These are phyloP conservation scores for Lampris megalopsis DNA, from an alignment of 2,113 vertebrate genomes.

Conservation along the genomic window DNA sequence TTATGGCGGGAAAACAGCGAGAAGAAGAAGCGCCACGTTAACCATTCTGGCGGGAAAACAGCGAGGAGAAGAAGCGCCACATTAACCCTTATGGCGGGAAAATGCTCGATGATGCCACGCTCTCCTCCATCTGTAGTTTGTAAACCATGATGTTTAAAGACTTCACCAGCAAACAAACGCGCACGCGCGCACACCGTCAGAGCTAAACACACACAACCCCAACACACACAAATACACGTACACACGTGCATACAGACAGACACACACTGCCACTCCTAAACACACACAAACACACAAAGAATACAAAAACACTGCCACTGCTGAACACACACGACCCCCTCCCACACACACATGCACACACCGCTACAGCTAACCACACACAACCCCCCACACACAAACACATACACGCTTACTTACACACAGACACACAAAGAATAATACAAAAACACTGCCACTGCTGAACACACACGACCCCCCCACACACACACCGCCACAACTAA, in stretches of 20 bases:
- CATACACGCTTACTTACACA: no score
- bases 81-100: constrained; percentile 76
- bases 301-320: constrained; percentile 7
- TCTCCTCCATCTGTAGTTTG: constrained; percentile 82
- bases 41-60: constrained; percentile 45
- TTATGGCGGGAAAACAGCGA: constrained; percentile 63
- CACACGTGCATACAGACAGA: no score
- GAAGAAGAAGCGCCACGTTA: not conserved
- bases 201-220: not conserved
- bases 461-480: no score
- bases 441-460: no score
- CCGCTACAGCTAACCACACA: constrained; percentile 43
- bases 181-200: no score
- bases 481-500: no score
- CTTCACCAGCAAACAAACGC: no score
- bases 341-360: not conserved
- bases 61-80: constrained; percentile 69
- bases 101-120: constrained; percentile 61
- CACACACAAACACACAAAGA: no score
- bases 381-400: no score
- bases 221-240: no score
- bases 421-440: no score
- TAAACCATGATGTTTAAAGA: constrained; percentile 47
- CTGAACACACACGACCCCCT: constrained; percentile 14
- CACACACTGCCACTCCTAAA: no score